A percentile compares a stretch with the other conserved stretches of the same genome.
phyloP scores from a whole-genome alignment of 1,140 invertebrate species.

The Psilanteris sp. region DNA sequence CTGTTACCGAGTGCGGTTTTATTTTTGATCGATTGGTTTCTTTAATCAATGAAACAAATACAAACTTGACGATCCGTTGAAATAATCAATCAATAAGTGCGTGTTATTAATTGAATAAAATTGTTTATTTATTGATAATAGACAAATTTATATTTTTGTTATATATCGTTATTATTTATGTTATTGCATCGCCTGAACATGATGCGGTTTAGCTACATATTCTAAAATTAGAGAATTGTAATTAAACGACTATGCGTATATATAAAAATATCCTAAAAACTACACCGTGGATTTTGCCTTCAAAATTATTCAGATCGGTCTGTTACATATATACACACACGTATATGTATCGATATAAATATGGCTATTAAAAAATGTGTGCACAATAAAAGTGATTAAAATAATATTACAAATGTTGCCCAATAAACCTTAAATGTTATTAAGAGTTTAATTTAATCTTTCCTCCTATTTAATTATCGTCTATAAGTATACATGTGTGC shows the following conservation, averaged over 20 bases:
- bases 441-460: no score
- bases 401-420: conserved; percentile 41
- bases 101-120: no score
- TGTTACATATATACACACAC: conserved; percentile 47
- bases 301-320: conserved; percentile 44
- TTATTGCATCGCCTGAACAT: conserved; percentile 55
- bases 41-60: no score
- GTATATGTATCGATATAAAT: conserved; percentile 43
- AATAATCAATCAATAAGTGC: no score
- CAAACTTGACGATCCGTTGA: no score
- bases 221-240: conserved; percentile 49
- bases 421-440: conserved; percentile 52
- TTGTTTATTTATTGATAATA: conserved; percentile 8
- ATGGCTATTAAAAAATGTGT: conserved; percentile 40
- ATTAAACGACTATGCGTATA: conserved; percentile 30
- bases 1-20: no score
- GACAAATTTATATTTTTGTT: conserved; percentile 17
- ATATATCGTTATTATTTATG: conserved; percentile 27
- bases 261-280: conserved; percentile 33
- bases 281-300: conserved; percentile 36
- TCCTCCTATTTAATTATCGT: no score
- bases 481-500: no score
- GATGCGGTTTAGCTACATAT: conserved; percentile 62
- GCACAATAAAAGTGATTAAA: conserved; percentile 48
- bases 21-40: no score